Base-by-base conservation (phyloP, 2,888 invertebrate species). In the Drosophila histrio region DNA sequence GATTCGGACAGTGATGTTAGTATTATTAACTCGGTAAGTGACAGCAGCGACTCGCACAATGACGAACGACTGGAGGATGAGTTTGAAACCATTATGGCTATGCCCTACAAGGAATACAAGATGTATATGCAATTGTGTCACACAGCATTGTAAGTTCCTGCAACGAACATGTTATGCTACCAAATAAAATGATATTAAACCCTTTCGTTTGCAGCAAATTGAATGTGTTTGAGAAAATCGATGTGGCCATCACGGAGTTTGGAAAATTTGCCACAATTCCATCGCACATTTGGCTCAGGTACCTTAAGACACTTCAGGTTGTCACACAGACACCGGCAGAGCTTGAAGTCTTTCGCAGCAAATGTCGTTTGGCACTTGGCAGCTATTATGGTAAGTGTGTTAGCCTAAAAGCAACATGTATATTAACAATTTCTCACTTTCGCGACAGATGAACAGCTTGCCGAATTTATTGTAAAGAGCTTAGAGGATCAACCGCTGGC, bases 251-350 rank as follows among this genome's bases (percentile, higher is more conserved):
- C 0, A 26, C 5, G 0, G 58, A 39, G 2, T 80, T 75, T 11
- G 58, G 34, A 4, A 13, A 19, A 8, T 19, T 30, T 6, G 26
- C 50, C 15, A 47, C 53, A 17, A 54, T 82, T 7, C 79, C 83
- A n/a, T 39, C 77, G 0, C 44, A 68, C 9, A 53, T 82, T 1
- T 82, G 81, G 81, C 46, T 77, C 0, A 57, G 61, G 1, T 85
- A 82, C 50, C 50, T 82, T 0, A 54, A 60, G 39, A 54, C 53
- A 0, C 47, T 60, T 0, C 22, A 63, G 19, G 47, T 54, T 13
- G 75, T 77, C 2, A 79, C 79, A 4, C 75, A 85, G 36, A 77
- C 82, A 0, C 6, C 50, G 0, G 60, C 47, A 0, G 82, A 81
- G 41, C 44, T 6, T 4, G 19, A 17, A 1, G 1, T 3, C 0